Conservation (phyloP, 2,888 invertebrate species). For the Nebria brevicollis region DNA sequence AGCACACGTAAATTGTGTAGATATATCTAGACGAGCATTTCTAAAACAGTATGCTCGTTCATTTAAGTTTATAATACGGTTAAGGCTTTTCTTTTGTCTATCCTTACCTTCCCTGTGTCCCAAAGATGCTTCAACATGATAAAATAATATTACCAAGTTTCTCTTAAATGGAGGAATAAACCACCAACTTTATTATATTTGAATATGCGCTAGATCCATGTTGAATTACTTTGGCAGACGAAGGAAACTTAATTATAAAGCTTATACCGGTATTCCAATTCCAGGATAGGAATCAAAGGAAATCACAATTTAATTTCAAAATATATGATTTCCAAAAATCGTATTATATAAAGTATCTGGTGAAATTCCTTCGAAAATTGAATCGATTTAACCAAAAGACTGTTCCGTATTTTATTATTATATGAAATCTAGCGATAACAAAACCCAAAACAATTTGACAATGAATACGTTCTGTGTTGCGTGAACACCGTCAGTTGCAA, state of each 20-base stretch:
- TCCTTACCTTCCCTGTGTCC: background rate
- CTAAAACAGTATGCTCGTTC: background rate
- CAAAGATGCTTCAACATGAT: background rate
- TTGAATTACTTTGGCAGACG: background rate
- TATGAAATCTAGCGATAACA: slow-evolving; percentile 5
- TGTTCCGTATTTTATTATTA: background rate
- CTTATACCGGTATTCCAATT: background rate
- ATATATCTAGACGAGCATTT: background rate
- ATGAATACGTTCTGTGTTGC: background rate
- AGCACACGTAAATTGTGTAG: no score
- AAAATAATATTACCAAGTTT: background rate
- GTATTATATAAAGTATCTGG: no score
- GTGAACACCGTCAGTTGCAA: background rate
- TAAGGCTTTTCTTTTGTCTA: background rate
- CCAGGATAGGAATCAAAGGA: background rate
- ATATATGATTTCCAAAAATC: no score
- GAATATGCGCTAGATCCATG: background rate
- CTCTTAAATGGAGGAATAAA: background rate
- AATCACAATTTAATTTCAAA: background rate
- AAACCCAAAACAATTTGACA: background rate
- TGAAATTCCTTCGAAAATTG: no score
- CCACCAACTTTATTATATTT: background rate
- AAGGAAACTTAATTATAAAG: background rate
- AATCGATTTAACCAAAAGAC: no score
- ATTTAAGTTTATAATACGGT: background rate